Conservation (phyloP, 1,140 invertebrate species). For the Drosophila serrata region DNA sequence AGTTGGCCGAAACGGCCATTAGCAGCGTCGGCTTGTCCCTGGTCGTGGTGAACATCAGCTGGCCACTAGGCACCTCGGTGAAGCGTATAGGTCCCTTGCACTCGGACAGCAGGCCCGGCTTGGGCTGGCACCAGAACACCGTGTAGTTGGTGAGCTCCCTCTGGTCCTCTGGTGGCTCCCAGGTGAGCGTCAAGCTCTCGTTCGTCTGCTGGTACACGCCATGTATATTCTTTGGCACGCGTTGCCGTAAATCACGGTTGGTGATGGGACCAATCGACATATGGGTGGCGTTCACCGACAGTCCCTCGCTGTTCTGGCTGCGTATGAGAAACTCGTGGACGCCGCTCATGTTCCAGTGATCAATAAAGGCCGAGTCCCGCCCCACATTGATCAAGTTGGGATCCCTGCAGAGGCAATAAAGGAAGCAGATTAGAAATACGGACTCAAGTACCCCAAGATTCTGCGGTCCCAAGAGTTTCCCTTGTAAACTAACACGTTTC, state of each 20-base stretch:
- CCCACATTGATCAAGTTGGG: conserved; percentile 44
- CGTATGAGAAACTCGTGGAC: conserved; percentile 64
- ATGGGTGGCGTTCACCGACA: conserved; percentile 58
- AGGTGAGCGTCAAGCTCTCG: conserved; percentile 69
- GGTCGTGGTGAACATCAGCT: conserved; percentile 51
- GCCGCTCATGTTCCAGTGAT: conserved; percentile 51
- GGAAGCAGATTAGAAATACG: not conserved
- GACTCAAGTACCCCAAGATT: not conserved
- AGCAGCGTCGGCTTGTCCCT: conserved; percentile 47
- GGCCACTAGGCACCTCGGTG: conserved; percentile 40
- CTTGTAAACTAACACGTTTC: not conserved
- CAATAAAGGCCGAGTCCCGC: conserved; percentile 58
- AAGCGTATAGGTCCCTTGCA: conserved; percentile 75
- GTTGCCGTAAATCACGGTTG: conserved; percentile 32
- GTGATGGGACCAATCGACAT: conserved; percentile 61
- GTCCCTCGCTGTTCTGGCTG: conserved; percentile 64
- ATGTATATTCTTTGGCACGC: conserved; percentile 62
- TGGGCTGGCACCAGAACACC: conserved; percentile 75
- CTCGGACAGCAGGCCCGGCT: conserved; percentile 55
- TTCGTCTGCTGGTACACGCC: conserved; percentile 70
- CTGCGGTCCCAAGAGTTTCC: not conserved
- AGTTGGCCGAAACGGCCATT: conserved; percentile 80
- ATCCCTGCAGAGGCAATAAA: conserved; percentile 28
- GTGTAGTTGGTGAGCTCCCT: conserved; percentile 65
- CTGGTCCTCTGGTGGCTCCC: conserved; percentile 64